A percentile compares a stretch with the other conserved stretches of the same genome.
Evolutionary conservation across 1,140 invertebrate species (phyloP).

Genomic region (Bombus haemorrhoidalis): DNA sequence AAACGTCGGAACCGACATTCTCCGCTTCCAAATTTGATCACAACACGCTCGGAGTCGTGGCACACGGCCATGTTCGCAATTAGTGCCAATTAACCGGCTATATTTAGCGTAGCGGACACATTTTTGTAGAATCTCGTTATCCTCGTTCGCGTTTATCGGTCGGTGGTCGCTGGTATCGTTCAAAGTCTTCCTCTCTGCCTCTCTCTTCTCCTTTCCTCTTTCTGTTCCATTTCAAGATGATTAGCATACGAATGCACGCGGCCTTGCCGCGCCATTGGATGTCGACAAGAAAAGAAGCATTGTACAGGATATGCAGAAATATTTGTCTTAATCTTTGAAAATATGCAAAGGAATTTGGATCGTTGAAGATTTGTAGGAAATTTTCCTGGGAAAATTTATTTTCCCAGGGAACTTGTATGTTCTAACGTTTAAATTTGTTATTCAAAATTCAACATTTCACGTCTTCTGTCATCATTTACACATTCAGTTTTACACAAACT

Average conservation of each 20-base stretch:
- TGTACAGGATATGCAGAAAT: neutral
- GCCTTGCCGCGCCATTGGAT: slow-evolving; percentile 73
- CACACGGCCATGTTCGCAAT: slow-evolving; percentile 20
- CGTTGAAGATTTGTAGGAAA: neutral
- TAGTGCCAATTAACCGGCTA: slow-evolving; percentile 39
- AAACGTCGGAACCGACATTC: neutral
- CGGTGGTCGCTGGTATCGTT: slow-evolving; percentile 51
- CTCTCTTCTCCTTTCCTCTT: slow-evolving; percentile 48
- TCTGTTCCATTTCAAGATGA: slow-evolving; percentile 51
- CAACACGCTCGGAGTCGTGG: neutral
- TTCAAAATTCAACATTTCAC: too few relatives aligned
- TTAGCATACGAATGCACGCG: slow-evolving; percentile 79
- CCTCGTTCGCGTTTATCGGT: slow-evolving; percentile 64
- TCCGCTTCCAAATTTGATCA: slow-evolving; percentile 10
- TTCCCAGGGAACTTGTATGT: fast-evolving
- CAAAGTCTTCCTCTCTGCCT: slow-evolving; percentile 58
- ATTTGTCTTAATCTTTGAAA: neutral
- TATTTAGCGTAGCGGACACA: slow-evolving; percentile 8
- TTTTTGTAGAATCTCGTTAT: slow-evolving; percentile 61
- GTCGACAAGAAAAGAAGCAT: slow-evolving; percentile 50
- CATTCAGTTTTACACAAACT: too few relatives aligned
- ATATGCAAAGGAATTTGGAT: neutral
- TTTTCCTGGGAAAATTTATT: too few relatives aligned
- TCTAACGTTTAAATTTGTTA: too few relatives aligned
- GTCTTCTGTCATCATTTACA: too few relatives aligned